phyloP scores from a whole-genome alignment of 1,140 invertebrate genomes.

The Gyrodactylus salaris region DNA sequence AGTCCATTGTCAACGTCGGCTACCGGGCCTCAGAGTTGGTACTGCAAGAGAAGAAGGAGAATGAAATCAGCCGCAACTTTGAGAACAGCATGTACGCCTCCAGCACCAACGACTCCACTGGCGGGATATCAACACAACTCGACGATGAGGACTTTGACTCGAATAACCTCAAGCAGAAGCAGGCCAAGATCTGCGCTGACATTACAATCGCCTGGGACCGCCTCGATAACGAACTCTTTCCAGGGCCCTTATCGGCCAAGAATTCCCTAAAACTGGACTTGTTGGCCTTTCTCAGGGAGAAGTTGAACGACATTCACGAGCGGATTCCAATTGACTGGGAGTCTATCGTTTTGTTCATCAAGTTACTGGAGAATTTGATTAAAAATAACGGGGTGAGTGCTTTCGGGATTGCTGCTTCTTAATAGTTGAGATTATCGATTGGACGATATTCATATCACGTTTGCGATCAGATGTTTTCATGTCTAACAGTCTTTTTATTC shows the following conservation, averaged over 20 bases:
- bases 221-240: background rate
- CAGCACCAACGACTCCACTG: background rate
- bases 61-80: background rate
- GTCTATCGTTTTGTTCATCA: background rate
- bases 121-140: background rate
- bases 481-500: no score
- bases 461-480: no score
- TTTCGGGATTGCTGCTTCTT: no score
- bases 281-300: background rate
- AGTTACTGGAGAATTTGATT: background rate
- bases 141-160: background rate
- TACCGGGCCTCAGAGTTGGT: background rate
- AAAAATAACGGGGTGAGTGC: background rate
- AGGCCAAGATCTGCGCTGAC: background rate
- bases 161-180: background rate
- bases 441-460: no score
- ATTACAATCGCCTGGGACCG: background rate
- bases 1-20: background rate
- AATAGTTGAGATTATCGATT: no score
- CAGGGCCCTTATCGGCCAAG: background rate
- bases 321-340: background rate
- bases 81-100: background rate
- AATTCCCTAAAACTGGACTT: background rate
- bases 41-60: background rate
- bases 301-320: background rate